Base-by-base conservation (phyloP, 2,113 vertebrate genomes). In the Lampris incognitus region DNA sequence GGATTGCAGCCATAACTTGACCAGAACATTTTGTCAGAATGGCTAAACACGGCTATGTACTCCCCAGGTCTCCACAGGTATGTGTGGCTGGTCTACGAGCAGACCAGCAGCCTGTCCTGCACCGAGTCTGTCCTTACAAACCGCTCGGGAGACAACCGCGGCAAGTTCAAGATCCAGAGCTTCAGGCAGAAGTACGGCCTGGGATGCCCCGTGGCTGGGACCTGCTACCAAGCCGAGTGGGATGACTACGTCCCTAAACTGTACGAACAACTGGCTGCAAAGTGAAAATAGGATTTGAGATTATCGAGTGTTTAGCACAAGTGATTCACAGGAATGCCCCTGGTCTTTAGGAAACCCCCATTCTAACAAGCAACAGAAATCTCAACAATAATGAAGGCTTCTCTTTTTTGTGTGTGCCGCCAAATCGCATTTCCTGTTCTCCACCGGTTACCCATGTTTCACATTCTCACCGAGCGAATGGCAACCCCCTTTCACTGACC, bases 191-290 rank as follows among this genome's bases (percentile, higher is more conserved):
- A 98, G 82, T 98, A 99, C 9, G 66, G 86, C 7, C 94, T 99
- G 24, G 94, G 90, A 0, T 7, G 82, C 1, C 97, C 97, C 0
- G 87, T 96, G 78, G 98, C 97, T 0, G 98, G 97, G 38, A 95
- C 91, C 0, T 99, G 98, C 85, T 99, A 96, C 94, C 98, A 99
- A 89, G 97, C 98, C 0, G 96, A 98, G 80, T 99, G 97, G 98
- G 98, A 99, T 0, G 88, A 96, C 82, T 99, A 99, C 0, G 97
- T 99, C 54, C 97, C 98, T 10, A 97, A 96, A 78, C 95, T 99
- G 9, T 98, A 98, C 0, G 92, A 98, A 84, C 97, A 98, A 92
- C 95, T 99, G 11, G 90, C 96, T 0, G 97, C 96, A 68, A 97
- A 97, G 85, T 97, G 95, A 91, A 57, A 1, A 37, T 3, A 42